Evolutionary conservation across 64 coral and sea anemone species (phyloP), one percentile per base, ranked within the genome.

Genomic region (Stylophora pistillata): DNA sequence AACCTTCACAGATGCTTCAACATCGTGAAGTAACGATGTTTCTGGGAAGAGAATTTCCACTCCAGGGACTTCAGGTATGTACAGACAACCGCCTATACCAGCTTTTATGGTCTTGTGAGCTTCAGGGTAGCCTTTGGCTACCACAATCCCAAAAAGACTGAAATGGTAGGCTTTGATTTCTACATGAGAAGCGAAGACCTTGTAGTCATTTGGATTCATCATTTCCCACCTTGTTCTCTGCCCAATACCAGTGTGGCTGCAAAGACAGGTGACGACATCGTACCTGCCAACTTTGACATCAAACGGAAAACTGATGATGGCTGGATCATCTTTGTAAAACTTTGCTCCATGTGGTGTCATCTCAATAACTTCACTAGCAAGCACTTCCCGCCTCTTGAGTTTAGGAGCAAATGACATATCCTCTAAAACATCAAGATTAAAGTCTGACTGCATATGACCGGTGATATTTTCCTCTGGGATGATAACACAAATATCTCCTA

Each of bases 131-230:
- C 86, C 78, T 84, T 95, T 95, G 9, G 94, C 69, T 15, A 91
- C 90, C 53, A 98, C 79, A 28, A 94, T 82, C 9, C 90, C 93
- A 90, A 92, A 98, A 56, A 98, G 93, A 78, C 93, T 95, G 87
- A 98, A 98, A 58, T 98, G 96, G 20, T 87, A 79, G 20, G 96
- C 93, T 34, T 72, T 95, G 21, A 98, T 95, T 63, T 98, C 86
- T 33, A 98, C 93, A 93, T 92, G 81, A 17, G 26, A 56, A 20
- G 85, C 73, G 74, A 89, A 87, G 5, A 98, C 81, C 47, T 62
- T 89, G 87, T 90, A 98, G 4, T 94, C 76, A 20, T 87, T 25
- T 25, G 86, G 29, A 28, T 85, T 80, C 86, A 98, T 77, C 30
- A 41, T 34, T 71, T 89, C 72, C 96, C 96, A 98, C 11, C 76